These are phyloP conservation scores for Pinctada fucata DNA, from an alignment of 2,888 invertebrate species.

Conservation along the genomic window DNA sequence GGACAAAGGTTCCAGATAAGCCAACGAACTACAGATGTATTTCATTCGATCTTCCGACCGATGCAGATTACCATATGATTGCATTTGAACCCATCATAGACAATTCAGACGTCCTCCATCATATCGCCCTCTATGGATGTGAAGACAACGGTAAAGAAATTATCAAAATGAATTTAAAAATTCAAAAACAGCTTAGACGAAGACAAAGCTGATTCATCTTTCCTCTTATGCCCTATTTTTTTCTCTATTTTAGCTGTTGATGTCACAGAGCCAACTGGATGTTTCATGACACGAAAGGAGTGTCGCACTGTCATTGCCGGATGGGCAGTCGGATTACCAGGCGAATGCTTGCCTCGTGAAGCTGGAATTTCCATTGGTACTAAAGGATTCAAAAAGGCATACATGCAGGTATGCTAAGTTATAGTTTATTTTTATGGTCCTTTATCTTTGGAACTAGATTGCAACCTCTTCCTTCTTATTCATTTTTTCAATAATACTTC, in stretches of 20 bases:
- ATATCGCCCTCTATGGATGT: neutral
- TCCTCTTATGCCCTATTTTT: neutral
- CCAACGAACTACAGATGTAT: neutral
- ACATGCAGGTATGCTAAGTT: neutral
- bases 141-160: neutral
- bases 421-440: no score
- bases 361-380: neutral
- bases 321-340: neutral
- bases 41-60: neutral
- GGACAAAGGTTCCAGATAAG: neutral
- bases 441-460: no score
- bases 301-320: neutral
- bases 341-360: neutral
- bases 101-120: neutral
- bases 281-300: neutral
- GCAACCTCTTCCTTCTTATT: no score
- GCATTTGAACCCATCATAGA: neutral
- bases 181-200: no score
- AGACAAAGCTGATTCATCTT: no score
- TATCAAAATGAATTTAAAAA: no score
- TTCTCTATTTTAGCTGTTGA: neutral
- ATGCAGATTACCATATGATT: neutral
- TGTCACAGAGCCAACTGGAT: neutral
- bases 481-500: no score
- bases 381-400: neutral